A percentile compares a stretch with the other conserved stretches of the same genome.
Evolutionary conservation across 2,113 vertebrate species (phyloP).

Genomic region (Nothoprocta perdicaria): DNA sequence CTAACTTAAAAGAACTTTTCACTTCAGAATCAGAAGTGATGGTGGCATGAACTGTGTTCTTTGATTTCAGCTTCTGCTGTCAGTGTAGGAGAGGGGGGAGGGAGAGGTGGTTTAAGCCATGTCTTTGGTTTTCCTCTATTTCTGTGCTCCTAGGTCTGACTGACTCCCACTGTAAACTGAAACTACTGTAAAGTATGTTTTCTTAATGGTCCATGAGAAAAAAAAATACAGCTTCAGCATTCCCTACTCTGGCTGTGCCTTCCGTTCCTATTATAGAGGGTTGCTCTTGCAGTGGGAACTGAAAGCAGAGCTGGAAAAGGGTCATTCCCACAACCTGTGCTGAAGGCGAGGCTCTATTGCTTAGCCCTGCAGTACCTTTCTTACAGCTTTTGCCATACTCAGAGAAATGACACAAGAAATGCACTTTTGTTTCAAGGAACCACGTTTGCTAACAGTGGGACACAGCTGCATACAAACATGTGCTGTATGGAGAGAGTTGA

Average conservation of each 20-base stretch:
- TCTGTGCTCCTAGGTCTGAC: not conserved
- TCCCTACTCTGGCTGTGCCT: not conserved
- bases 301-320: not conserved
- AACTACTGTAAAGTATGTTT: conserved; percentile 28
- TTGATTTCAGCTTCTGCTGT: not conserved
- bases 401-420: not conserved
- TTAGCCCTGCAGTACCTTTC: not conserved
- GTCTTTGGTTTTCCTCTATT: conserved; percentile 1
- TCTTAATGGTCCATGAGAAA: conserved; percentile 28
- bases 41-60: not conserved
- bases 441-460: not conserved
- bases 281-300: not conserved
- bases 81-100: not conserved
- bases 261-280: conserved; percentile 13
- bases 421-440: not conserved
- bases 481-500: not conserved
- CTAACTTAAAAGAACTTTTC: not conserved
- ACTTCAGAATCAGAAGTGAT: not conserved
- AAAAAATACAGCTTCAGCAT: conserved; percentile 42
- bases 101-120: not conserved
- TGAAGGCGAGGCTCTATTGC: not conserved
- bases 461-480: not conserved
- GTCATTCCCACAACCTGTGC: conserved; percentile 10
- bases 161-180: conserved; percentile 31
- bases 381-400: not conserved